phyloP scores from a whole-genome alignment of 2,113 vertebrate species.

The Indri indri region DNA sequence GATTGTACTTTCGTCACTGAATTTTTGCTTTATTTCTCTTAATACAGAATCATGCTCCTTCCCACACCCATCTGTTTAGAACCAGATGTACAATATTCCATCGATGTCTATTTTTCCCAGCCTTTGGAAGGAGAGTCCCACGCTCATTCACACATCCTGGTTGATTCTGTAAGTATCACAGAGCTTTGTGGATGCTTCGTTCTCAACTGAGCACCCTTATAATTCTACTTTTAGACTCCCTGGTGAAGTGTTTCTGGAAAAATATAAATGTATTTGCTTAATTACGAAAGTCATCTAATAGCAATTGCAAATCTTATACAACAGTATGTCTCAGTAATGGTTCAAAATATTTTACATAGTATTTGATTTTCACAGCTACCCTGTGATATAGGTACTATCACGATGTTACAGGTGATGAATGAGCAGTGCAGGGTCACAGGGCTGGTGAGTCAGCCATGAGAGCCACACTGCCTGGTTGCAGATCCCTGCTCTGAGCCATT shows the following conservation, averaged over 20 bases:
- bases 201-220: neutral
- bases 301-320: neutral
- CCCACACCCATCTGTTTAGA: slow-evolving; percentile 87
- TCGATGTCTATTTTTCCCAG: slow-evolving; percentile 89
- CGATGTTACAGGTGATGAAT: neutral
- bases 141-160: slow-evolving; percentile 83
- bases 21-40: slow-evolving; percentile 13
- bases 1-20: neutral
- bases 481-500: neutral
- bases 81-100: slow-evolving; percentile 82
- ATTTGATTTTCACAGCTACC: neutral
- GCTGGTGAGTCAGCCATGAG: neutral
- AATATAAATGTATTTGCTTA: neutral
- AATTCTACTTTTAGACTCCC: neutral
- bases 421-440: neutral
- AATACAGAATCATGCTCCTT: slow-evolving; percentile 84
- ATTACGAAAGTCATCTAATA: neutral
- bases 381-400: neutral
- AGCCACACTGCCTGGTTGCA: neutral
- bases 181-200: neutral
- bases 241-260: slow-evolving; percentile 3
- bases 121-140: slow-evolving; percentile 64
- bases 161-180: slow-evolving; percentile 91
- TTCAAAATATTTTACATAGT: neutral
- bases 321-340: neutral